A percentile compares a stretch with the other conserved stretches of the same genome.
Conservation (phyloP, 37 sponge, comb jelly and placozoan genomes). For the Crambe crambe region DNA sequence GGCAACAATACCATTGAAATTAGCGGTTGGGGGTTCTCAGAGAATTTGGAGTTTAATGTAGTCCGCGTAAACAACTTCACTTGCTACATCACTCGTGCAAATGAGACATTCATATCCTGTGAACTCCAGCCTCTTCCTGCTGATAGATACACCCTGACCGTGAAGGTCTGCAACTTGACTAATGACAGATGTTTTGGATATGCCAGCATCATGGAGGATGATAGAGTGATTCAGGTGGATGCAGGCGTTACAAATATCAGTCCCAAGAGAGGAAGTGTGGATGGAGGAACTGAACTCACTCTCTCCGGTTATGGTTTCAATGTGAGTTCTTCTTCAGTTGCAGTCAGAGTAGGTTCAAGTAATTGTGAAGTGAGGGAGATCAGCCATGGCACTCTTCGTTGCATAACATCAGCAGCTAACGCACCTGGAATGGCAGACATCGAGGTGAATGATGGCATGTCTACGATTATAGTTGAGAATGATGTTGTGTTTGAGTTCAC, state of each 20-base stretch:
- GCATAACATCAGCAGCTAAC: slow-evolving; percentile 59
- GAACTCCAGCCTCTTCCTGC: slow-evolving; percentile 34
- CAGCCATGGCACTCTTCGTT: slow-evolving; percentile 52
- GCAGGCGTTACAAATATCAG: slow-evolving; percentile 30
- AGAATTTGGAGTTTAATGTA: not conserved
- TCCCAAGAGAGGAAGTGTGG: slow-evolving; percentile 72
- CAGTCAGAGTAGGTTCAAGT: slow-evolving; percentile 60
- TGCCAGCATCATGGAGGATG: not conserved
- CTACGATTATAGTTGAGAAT: not conserved
- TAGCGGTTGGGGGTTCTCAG: slow-evolving; percentile 20
- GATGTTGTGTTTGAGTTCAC: slow-evolving; percentile 31
- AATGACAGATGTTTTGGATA: slow-evolving; percentile 6
- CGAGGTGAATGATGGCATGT: not conserved
- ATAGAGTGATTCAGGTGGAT: slow-evolving; percentile 13
- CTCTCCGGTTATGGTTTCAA: slow-evolving; percentile 83
- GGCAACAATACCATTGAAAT: slow-evolving; percentile 9
- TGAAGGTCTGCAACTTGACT: slow-evolving; percentile 6
- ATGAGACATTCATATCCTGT: not conserved
- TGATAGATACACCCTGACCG: slow-evolving; percentile 19
- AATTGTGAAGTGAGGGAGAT: slow-evolving; percentile 49
- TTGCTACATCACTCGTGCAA: not conserved
- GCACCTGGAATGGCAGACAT: slow-evolving; percentile 7
- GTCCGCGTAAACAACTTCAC: slow-evolving; percentile 4
- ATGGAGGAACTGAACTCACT: slow-evolving; percentile 80
- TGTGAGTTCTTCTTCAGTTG: slow-evolving; percentile 11